Base-by-base conservation (phyloP, 1,140 invertebrate genomes). In the Psix sp. region DNA sequence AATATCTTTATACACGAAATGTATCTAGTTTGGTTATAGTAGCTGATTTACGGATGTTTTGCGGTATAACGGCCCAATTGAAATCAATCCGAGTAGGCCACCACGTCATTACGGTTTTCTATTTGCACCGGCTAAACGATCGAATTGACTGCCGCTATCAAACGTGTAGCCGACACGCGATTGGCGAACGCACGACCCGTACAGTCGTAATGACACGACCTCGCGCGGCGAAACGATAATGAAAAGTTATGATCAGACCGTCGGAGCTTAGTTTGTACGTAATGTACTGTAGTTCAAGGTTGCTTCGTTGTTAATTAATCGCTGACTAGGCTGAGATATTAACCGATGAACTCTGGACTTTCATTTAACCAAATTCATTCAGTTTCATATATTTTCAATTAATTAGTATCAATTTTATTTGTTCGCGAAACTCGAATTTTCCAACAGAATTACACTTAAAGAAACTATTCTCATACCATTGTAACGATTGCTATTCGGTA, bases 201-300 rank as follows among this genome's bases (percentile, higher is more conserved):
- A 59, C 46, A 68, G 73, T 70, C 73, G 40, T 49, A 68, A 68
- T 59, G 63, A 74, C 57, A 45, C 57, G 63, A 65, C 63, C 63
- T 65, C 72, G 72, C 65, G 46, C 72, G 36, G 56, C 72, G 39
- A 48, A 76, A 76, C 60, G 73, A 76, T 76, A 75, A 70, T 75
- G 73, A 70, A 75, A 75, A 70, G 73, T 70, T 75, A 70, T 52
- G 65, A 67, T 63, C 63, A 68, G 16, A 21, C 57, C 39, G 63
- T 40, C 49, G 63, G 57, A 68, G 71, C 59, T 68, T 63, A 56
- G 63, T 68, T 48, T 13, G 46, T 57, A 68, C 57, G 48, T 59
- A 63, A 65, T 54, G 52, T 21, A 14, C 52, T 57, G 72, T 65
- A 68, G 72, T 75, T 75, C 73, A 70, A 75, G 73, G 73, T 75